Evolutionary conservation across 2,113 vertebrate species (phyloP).

Genomic region (Circaetus gallicus): DNA sequence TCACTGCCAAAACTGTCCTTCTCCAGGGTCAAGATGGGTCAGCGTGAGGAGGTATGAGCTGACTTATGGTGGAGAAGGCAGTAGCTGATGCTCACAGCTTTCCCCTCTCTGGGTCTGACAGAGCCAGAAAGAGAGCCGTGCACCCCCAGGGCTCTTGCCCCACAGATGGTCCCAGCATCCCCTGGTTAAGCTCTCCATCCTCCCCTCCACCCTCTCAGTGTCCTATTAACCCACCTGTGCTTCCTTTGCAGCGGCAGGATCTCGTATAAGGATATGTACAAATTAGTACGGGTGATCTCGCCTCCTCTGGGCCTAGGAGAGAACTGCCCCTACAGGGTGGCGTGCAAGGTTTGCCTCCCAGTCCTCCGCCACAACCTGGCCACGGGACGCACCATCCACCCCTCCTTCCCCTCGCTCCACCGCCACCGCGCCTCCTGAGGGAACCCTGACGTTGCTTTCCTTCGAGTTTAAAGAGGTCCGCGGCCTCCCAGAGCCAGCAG

Average conservation of each 20-base stretch:
- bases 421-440: conserved; percentile 69
- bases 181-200: conserved; percentile 24
- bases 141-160: background rate
- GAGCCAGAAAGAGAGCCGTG: background rate
- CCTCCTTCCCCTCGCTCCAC: conserved; percentile 67
- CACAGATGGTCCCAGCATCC: background rate
- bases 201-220: conserved; percentile 60
- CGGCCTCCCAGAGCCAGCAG: conserved; percentile 78
- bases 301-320: conserved; percentile 99
- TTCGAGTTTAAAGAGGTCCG: conserved; percentile 83
- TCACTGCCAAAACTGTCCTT: background rate
- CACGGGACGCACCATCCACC: conserved; percentile 68
- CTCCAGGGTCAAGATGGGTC: background rate
- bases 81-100: background rate
- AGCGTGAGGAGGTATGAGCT: background rate
- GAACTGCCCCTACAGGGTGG: conserved; percentile 99
- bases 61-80: background rate
- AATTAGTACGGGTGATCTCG: conserved; percentile 99
- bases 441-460: conserved; percentile 75
- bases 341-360: conserved; percentile 98
- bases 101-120: background rate
- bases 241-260: conserved; percentile 98
- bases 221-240: conserved; percentile 85
- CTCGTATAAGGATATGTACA: conserved; percentile 99
- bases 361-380: conserved; percentile 75